These are phyloP conservation scores for Formicarius rufipectus DNA, from an alignment of 2,113 vertebrate species.

Conservation along the genomic window DNA sequence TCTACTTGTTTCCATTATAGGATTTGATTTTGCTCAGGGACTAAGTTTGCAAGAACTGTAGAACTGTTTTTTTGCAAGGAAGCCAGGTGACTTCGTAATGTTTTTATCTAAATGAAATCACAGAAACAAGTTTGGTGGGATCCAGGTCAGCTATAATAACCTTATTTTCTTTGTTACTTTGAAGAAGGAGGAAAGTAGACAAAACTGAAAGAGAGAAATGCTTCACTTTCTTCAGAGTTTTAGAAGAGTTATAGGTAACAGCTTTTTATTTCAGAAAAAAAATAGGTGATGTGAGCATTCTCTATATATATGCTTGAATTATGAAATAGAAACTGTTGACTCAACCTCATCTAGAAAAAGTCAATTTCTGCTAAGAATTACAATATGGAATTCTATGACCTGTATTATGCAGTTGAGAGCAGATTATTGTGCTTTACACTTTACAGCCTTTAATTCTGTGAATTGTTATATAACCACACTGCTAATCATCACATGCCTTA, in stretches of 20 bases:
- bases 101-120: neutral
- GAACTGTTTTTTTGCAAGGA: neutral
- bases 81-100: neutral
- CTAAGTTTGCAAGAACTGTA: neutral
- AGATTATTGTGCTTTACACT: neutral
- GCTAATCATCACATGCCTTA: neutral
- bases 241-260: neutral
- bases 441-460: neutral
- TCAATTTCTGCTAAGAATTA: neutral
- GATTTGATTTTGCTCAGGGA: neutral
- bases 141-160: neutral
- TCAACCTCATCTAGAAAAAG: neutral
- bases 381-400: neutral
- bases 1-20: neutral
- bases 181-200: neutral
- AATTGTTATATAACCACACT: neutral
- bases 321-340: neutral
- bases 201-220: neutral
- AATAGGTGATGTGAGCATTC: neutral
- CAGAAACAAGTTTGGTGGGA: neutral
- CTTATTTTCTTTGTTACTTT: neutral
- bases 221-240: neutral
- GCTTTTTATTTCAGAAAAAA: neutral
- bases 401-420: neutral
- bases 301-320: neutral